Conservation (phyloP, 2,113 vertebrate species). For the Fulmarus glacialis region DNA sequence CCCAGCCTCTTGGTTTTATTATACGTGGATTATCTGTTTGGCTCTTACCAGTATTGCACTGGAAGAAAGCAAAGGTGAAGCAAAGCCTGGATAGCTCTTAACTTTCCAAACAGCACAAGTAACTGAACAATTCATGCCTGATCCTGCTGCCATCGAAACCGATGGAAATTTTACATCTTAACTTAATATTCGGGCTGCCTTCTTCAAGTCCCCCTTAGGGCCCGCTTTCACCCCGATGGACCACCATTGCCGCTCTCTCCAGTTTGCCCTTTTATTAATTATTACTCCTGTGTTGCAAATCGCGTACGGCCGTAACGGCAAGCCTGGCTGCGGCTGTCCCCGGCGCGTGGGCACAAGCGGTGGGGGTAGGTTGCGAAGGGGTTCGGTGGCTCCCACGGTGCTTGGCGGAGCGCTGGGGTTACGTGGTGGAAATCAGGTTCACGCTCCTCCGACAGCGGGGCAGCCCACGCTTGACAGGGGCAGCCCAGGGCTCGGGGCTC, state of each 20-base stretch:
- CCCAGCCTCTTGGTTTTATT: neutral
- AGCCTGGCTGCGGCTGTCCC: conserved; percentile 8
- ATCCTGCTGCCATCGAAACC: neutral
- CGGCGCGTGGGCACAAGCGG: neutral
- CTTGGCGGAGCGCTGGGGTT: conserved; percentile 20
- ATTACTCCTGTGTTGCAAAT: neutral
- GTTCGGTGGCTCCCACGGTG: neutral
- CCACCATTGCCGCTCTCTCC: neutral
- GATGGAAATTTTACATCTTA: neutral
- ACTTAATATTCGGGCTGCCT: neutral
- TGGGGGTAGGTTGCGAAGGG: neutral
- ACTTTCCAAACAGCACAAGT: neutral
- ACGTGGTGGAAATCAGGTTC: conserved; percentile 35
- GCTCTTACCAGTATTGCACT: fast-evolving
- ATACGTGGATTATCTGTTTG: neutral
- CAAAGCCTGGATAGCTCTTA: neutral
- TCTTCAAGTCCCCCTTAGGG: neutral
- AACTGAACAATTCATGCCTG: neutral
- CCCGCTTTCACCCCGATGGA: neutral
- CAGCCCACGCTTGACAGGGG: conserved; percentile 24
- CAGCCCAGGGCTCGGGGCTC: conserved; percentile 49
- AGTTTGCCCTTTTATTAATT: neutral
- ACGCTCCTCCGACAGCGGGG: conserved; percentile 11
- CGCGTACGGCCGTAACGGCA: neutral
- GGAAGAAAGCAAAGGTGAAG: neutral